A percentile compares a stretch with the other conserved stretches of the same genome.
Evolutionary conservation across 1,140 invertebrate species (phyloP).

Genomic region (Sarcophaga peregrina): DNA sequence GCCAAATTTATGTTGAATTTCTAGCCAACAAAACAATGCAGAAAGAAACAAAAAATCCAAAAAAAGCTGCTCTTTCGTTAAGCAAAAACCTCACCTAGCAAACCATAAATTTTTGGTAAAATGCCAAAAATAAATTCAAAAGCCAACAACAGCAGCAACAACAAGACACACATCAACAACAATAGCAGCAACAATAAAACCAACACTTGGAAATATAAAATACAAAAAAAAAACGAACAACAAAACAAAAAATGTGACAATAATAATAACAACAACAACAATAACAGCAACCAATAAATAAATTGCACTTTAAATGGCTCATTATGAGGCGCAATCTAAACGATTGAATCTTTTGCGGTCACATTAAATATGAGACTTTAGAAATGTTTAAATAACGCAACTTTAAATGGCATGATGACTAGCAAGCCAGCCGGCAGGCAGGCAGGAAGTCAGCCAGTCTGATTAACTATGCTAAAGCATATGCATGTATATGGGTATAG

Average conservation of each 20-base stretch:
- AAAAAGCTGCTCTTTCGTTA: neutral
- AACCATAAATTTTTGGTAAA: conserved; percentile 27
- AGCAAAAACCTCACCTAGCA: conserved; percentile 7
- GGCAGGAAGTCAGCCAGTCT: too few species aligned
- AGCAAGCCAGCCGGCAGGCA: too few species aligned
- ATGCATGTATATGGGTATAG: neutral
- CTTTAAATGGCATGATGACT: neutral
- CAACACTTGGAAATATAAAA: conserved; percentile 7
- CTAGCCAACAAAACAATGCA: neutral
- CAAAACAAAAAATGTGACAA: neutral
- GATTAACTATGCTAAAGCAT: neutral
- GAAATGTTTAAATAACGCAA: conserved; percentile 19
- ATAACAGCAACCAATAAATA: neutral
- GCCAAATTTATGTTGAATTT: neutral
- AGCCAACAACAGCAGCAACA: neutral
- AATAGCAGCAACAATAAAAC: neutral
- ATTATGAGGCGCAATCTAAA: conserved; percentile 15
- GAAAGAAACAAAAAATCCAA: neutral
- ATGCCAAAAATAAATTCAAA: conserved; percentile 21
- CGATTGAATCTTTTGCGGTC: conserved; percentile 26
- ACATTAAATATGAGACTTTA: conserved; percentile 25
- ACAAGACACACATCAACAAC: neutral
- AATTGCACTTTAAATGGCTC: conserved; percentile 26
- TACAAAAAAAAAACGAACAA: neutral
- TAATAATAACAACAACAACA: neutral